Evolutionary conservation across 2,797 vertebrate species (phyloP).

Genomic region (Oreochromis grahami): DNA sequence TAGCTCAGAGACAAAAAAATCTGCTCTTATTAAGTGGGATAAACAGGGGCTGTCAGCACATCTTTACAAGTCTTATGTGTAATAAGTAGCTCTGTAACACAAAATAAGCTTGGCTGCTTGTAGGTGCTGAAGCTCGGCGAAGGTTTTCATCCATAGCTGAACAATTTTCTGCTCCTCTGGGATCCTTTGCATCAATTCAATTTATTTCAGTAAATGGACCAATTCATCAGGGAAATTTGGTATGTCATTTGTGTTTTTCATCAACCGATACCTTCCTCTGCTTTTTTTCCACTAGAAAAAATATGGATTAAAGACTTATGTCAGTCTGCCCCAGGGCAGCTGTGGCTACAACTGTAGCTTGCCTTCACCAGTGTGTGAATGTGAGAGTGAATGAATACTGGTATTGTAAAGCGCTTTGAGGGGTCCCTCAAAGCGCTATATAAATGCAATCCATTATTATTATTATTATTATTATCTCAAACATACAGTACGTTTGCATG

Average conservation of each 20-base stretch:
- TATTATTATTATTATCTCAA: no score
- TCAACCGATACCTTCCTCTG: constrained; percentile 48
- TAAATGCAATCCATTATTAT: no score
- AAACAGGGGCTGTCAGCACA: constrained; percentile 62
- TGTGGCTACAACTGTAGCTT: no score
- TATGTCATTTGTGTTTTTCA: constrained; percentile 68
- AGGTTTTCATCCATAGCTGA: constrained; percentile 66
- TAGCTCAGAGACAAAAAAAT: neutral
- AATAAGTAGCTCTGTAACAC: constrained; percentile 19
- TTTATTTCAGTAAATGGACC: constrained; percentile 75
- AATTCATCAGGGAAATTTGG: constrained; percentile 73
- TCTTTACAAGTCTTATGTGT: constrained; percentile 53
- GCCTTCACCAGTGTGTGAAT: no score
- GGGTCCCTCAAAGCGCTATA: no score
- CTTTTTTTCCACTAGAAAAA: constrained; percentile 38
- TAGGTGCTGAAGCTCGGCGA: constrained; percentile 30
- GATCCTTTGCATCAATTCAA: constrained; percentile 73
- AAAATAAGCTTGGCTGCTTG: constrained; percentile 48
- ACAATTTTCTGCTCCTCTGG: constrained; percentile 69
- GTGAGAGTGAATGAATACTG: no score
- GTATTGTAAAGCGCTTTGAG: no score
- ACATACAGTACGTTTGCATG: constrained; percentile 20
- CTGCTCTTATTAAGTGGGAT: constrained; percentile 45
- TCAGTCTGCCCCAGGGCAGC: no score
- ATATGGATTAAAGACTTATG: constrained; percentile 50